phyloP scores from a whole-genome alignment of 2,888 invertebrate genomes.

The Dasysyrphus tricinctus region DNA sequence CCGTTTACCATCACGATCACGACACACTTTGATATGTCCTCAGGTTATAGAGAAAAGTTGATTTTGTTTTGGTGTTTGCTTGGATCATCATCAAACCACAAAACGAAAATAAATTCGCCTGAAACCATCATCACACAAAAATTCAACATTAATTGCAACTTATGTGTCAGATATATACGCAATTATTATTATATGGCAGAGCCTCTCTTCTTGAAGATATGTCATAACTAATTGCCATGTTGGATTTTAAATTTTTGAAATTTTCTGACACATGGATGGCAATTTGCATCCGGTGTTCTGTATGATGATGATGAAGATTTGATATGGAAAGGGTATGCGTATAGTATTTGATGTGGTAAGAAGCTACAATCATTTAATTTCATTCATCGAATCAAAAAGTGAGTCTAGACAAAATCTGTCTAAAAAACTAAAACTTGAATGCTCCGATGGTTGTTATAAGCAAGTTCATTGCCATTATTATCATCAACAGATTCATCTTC shows the following conservation, averaged over 20 bases:
- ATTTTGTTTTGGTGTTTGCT: background rate
- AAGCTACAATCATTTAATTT: constrained; percentile 59
- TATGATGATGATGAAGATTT: constrained; percentile 32
- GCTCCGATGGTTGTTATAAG: constrained; percentile 8
- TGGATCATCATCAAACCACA: constrained; percentile 58
- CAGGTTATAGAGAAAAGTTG: constrained; percentile 39
- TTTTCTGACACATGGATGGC: constrained; percentile 58
- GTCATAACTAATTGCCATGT: constrained; percentile 75
- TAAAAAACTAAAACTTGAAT: constrained; percentile 24
- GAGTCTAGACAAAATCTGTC: constrained; percentile 73
- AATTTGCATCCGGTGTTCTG: constrained; percentile 58
- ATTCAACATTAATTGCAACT: constrained; percentile 67
- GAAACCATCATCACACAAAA: constrained; percentile 50
- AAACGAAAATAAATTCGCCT: constrained; percentile 51
- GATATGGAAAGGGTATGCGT: constrained; percentile 1
- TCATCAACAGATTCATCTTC: background rate
- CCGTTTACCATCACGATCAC: constrained; percentile 22
- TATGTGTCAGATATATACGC: constrained; percentile 62
- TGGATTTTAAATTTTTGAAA: constrained; percentile 56
- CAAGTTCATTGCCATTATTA: background rate
- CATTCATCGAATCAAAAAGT: constrained; percentile 62
- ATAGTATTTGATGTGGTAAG: constrained; percentile 8
- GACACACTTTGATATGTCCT: constrained; percentile 66
- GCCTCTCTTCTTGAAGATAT: constrained; percentile 43
- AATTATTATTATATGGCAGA: constrained; percentile 48